Evolutionary conservation across 2,113 vertebrate species (phyloP).

Genomic region (Cisticola juncidis): DNA sequence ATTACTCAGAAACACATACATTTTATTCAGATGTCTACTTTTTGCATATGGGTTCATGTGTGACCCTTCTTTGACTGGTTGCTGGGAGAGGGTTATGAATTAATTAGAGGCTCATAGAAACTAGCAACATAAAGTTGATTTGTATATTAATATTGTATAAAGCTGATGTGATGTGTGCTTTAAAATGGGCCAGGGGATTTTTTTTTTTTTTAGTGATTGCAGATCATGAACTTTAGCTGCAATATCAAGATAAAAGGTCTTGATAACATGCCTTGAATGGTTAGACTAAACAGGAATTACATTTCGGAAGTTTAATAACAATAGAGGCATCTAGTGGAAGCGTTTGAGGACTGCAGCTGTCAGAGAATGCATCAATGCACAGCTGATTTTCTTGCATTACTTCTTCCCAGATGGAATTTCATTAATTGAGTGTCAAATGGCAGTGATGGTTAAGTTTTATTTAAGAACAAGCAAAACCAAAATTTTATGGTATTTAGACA

Average conservation of each 20-base stretch:
- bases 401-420: neutral
- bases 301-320: slow-evolving; percentile 7
- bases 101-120: neutral
- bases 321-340: slow-evolving; percentile 66
- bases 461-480: neutral
- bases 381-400: neutral
- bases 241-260: neutral
- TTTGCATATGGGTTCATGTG: neutral
- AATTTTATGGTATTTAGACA: neutral
- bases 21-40: neutral
- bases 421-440: neutral
- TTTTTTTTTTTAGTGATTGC: neutral
- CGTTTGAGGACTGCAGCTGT: neutral
- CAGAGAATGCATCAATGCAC: neutral
- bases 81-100: neutral
- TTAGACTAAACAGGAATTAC: neutral
- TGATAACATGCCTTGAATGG: neutral
- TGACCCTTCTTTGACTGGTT: neutral
- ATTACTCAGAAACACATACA: neutral
- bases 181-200: neutral
- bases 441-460: neutral
- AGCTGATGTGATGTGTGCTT: neutral
- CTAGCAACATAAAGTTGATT: neutral
- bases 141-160: neutral
- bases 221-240: neutral